Evolutionary conservation across 2,888 invertebrate genomes (phyloP), one percentile per base, ranked within the genome.

Genomic region (Hypomecis atomaria): DNA sequence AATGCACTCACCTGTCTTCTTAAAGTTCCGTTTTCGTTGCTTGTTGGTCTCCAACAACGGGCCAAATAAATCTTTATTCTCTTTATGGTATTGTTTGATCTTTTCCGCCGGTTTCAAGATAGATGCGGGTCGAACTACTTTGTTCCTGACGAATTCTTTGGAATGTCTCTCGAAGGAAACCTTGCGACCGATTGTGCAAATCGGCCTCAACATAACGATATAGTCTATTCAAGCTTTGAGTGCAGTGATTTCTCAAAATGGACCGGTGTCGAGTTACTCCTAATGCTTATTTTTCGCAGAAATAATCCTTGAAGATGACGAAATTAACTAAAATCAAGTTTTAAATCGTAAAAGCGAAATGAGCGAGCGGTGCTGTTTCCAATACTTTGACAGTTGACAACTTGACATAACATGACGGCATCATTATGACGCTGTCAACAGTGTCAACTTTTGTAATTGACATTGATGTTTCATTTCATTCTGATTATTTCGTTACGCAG

Each of bases 11-110:
- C 92, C 87, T 75, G 84, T 77, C 73, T 90, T 89, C 71, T 81
- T 79, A 63, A 82, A 74, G 43, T 87, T 89, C 76, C 81, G 85
- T 72, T 82, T 86, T 78, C 86, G 92, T 75, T 93, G 82, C 73
- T 87, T 89, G 65, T 83, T 90, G 0, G 88, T 90, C 73, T 94
- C 94, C 47, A 94, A 69, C 57, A 94, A 74, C 0, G 90, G 86
- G 6, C 94, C 94, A 66, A 93, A 94, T 6, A 93, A 66, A 44
- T 86, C 83, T 73, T 93, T 94, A 66, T 92, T 92, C 68, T 94
- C 94, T 73, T 84, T 92, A 67, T 93, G 84, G 72, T 89, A 90
- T 63, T 87, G 79, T 77, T 92, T 93, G 5, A 93, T 71, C 65
- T 89, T 86, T 64, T 93, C 89, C 4, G 86, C 88, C 66, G 89